These are phyloP conservation scores for Pollenia angustigena DNA, from an alignment of 2,888 invertebrate genomes.

Conservation along the genomic window DNA sequence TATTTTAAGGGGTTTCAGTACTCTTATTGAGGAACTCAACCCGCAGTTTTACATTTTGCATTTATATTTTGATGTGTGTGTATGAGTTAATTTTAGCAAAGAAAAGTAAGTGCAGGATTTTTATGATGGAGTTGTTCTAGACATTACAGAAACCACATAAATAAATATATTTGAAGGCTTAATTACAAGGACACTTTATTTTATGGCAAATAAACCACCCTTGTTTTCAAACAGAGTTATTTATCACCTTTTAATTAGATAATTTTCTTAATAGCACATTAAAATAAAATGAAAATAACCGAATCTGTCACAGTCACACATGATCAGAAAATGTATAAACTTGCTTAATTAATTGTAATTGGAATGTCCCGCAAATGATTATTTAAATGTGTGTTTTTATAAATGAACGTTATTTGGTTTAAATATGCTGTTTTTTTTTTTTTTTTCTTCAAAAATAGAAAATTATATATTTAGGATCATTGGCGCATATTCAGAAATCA, in stretches of 20 bases:
- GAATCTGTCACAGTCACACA: background rate
- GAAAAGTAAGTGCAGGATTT: background rate
- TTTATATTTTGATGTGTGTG: no score
- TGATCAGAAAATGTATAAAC: constrained; percentile 41
- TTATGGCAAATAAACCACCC: constrained; percentile 71
- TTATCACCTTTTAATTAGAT: constrained; percentile 69
- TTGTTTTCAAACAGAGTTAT: constrained; percentile 44
- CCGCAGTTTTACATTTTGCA: constrained; percentile 43
- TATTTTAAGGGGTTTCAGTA: constrained; percentile 48
- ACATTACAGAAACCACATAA: constrained; percentile 28
- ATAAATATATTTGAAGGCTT: constrained; percentile 57
- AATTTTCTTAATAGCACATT: constrained; percentile 51
- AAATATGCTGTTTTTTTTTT: no score
- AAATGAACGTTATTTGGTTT: no score
- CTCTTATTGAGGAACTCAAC: constrained; percentile 47
- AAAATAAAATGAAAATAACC: background rate
- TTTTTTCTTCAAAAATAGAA: no score
- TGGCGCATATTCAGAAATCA: no score
- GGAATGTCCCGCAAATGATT: background rate
- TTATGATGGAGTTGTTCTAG: constrained; percentile 13
- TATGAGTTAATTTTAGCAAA: no score
- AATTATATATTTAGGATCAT: no score
- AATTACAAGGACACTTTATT: constrained; percentile 71
- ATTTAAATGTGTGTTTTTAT: background rate
- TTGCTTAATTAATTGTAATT: constrained; percentile 16